phyloP scores from a whole-genome alignment of 2,113 vertebrate genomes.

The Pollachius pollachius region DNA sequence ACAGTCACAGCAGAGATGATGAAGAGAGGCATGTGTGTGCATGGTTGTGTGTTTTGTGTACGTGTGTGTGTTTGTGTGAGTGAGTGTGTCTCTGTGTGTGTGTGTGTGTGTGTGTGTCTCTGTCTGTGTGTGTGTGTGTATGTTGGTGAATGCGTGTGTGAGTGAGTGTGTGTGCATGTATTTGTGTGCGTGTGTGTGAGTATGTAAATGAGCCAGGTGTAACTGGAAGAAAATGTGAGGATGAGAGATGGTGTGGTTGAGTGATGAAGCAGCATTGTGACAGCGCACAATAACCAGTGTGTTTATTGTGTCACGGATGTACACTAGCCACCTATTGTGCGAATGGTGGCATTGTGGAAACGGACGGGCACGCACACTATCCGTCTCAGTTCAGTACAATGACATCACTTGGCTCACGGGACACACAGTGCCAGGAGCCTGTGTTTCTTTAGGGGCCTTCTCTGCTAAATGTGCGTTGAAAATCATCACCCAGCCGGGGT shows the following conservation, averaged over 20 bases:
- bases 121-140: too few species aligned
- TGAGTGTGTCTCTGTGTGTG: too few species aligned
- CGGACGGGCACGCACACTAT: slow-evolving; percentile 49
- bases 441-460: not conserved
- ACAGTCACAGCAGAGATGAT: slow-evolving; percentile 54
- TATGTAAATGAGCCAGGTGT: slow-evolving; percentile 44
- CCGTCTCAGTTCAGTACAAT: slow-evolving; percentile 40
- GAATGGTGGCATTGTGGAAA: slow-evolving; percentile 61
- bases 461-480: not conserved
- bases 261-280: slow-evolving; percentile 50
- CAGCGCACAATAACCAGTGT: slow-evolving; percentile 65
- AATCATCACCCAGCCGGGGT: too few species aligned
- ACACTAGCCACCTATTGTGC: slow-evolving; percentile 63
- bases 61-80: too few species aligned
- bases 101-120: too few species aligned
- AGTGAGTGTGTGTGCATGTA: too few species aligned
- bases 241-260: slow-evolving; percentile 52
- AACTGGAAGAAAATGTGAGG: slow-evolving; percentile 10
- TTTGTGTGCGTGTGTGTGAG: too few species aligned
- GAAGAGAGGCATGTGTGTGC: slow-evolving; percentile 27
- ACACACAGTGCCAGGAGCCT: not conserved
- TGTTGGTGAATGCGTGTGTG: too few species aligned
- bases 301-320: slow-evolving; percentile 63
- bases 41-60: too few species aligned
- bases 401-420: slow-evolving; percentile 20